Percentiles rank a stretch among this genome's conserved stretches.
Conservation (phyloP, 2,888 invertebrate species). For the Dryobota labecula region DNA sequence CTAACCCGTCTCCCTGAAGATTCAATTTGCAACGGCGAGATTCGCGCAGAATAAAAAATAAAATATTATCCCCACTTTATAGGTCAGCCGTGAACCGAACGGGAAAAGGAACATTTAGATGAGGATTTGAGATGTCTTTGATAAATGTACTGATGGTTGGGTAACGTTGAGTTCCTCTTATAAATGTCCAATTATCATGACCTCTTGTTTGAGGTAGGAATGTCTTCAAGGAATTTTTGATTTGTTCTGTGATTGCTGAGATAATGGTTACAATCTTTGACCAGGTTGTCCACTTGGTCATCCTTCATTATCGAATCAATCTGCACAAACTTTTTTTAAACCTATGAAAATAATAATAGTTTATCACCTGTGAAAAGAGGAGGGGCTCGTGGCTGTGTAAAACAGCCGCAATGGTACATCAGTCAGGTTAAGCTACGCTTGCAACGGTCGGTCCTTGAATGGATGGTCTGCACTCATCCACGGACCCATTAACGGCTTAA, state of each 20-base stretch:
- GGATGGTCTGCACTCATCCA: too few relatives aligned
- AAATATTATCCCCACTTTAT: constrained; percentile 62
- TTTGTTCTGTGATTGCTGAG: neutral
- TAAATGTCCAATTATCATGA: constrained; percentile 21
- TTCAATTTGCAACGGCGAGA: constrained; percentile 72
- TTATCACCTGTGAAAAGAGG: neutral
- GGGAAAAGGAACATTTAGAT: constrained; percentile 23
- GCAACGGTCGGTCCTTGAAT: too few relatives aligned
- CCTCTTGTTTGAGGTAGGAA: neutral
- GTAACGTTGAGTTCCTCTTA: neutral
- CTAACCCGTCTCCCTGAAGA: constrained; percentile 67
- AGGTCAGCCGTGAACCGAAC: constrained; percentile 49
- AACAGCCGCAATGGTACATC: too few relatives aligned
- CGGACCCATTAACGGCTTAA: too few relatives aligned
- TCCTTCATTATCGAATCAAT: too few relatives aligned
- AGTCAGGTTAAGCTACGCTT: too few relatives aligned
- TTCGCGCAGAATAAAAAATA: constrained; percentile 66
- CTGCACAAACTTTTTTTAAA: neutral
- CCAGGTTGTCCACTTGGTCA: neutral
- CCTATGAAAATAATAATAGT: neutral
- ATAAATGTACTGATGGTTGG: constrained; percentile 38
- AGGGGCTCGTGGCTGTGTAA: too few relatives aligned
- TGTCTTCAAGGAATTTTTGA: neutral
- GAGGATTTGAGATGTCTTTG: constrained; percentile 30
- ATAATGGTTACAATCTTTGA: neutral